Base-by-base conservation (phyloP, 2,113 vertebrate genomes). In the Ptilonorhynchus violaceus region DNA sequence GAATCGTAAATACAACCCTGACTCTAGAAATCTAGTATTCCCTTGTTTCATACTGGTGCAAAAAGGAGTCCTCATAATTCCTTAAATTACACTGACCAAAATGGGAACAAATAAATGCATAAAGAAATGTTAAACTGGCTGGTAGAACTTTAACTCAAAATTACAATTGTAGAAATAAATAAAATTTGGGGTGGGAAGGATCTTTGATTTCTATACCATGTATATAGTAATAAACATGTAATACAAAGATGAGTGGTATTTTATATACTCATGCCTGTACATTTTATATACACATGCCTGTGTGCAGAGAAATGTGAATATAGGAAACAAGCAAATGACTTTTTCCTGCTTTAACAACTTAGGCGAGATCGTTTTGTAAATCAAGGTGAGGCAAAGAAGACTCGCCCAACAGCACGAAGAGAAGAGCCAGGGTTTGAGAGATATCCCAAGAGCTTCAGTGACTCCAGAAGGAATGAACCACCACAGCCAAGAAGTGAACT, bases 291-390 rank as follows among this genome's bases (percentile, higher is more conserved):
- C 27, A 63, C 20, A 6, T 2, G 5, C 58, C 5, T 35, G 1
- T 0, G 0, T 50, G 47, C 63, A n/a, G 79, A 79, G 79, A 56
- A 83, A 31, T 13, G 60, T 42, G 42, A 86, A 78, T 66, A 60
- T 8, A 25, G 25, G 31, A 64, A 42, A 75, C 35, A 44, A 83
- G n/a, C 42, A 35, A 59, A 41, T 92, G 6, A 94, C 25, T 67
- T 73, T 50, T 92, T 85, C 52, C 72, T 84, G 2, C 68, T 94
- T 63, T 58, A 89, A 74, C 58, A 69, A 94, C 77, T 62, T 78
- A 99, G 99, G 95, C 98, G 99, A 56, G 99, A 99, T 69, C 98
- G 99, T 46, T 99, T 99, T 95, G 99, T 99, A 21, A 97, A 97
- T 47, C 99, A 99, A 93, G 98, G 98, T 21, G 99, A 99, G 39